Evolutionary conservation across 2,113 vertebrate genomes (phyloP).

Genomic region (Notiomystis cincta): DNA sequence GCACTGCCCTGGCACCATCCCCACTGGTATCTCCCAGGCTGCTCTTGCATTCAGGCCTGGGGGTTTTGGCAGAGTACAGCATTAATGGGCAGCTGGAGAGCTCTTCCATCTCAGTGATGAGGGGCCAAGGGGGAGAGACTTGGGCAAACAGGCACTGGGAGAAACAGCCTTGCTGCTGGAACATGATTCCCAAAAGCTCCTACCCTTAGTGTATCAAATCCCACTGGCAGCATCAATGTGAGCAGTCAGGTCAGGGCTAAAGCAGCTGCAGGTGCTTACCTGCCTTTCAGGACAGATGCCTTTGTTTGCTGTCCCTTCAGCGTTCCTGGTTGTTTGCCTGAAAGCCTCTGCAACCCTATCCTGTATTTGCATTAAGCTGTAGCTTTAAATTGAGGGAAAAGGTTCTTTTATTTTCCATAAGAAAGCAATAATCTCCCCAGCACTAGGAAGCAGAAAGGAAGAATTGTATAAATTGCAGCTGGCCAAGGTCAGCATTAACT

Average conservation of each 20-base stretch:
- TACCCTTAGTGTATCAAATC: not conserved
- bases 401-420: not conserved
- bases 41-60: not conserved
- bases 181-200: not conserved
- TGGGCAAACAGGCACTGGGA: not conserved
- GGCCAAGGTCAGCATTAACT: not conserved
- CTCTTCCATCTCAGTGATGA: not conserved
- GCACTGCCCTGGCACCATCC: not conserved
- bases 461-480: not conserved
- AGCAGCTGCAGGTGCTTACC: rapidly evolving
- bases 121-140: not conserved
- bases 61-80: not conserved
- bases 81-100: not conserved
- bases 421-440: not conserved
- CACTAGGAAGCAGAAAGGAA: not conserved
- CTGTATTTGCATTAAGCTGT: not conserved
- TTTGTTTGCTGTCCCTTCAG: not conserved
- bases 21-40: not conserved
- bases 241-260: not conserved
- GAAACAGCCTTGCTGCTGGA: not conserved
- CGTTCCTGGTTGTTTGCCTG: not conserved
- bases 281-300: not conserved
- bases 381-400: not conserved
- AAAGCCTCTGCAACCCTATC: not conserved
- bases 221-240: not conserved